These are phyloP conservation scores for Palaemon carinicauda DNA, from an alignment of 1,140 invertebrate genomes.

Conservation along the genomic window DNA sequence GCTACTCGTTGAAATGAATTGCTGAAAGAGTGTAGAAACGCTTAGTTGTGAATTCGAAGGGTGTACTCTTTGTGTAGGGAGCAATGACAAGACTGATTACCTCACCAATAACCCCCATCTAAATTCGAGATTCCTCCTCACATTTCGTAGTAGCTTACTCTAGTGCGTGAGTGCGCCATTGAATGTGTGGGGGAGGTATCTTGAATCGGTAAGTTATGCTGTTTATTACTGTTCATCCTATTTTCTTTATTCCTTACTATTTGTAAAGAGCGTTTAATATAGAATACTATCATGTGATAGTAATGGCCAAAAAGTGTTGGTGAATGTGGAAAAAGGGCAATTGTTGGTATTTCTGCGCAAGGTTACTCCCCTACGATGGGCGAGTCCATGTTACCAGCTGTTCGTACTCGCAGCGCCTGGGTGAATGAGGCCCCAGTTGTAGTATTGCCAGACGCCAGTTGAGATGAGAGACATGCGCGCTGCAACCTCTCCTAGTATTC, in stretches of 20 bases:
- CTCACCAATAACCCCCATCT: constrained; percentile 23
- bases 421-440: constrained; percentile 59
- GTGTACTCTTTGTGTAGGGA: background rate
- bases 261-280: background rate
- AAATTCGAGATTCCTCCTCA: constrained; percentile 49
- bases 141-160: constrained; percentile 58
- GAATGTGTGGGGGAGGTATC: constrained; percentile 45
- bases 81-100: background rate
- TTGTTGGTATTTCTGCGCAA: background rate
- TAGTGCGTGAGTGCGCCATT: constrained; percentile 50
- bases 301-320: background rate
- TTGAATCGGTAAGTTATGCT: background rate
- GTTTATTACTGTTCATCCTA: background rate
- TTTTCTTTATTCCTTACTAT: background rate
- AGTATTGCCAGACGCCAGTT: constrained; percentile 55
- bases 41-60: background rate
- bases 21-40: background rate
- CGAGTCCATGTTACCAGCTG: constrained; percentile 59
- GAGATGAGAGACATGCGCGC: constrained; percentile 56
- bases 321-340: background rate
- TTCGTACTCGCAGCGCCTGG: constrained; percentile 59
- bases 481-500: constrained; percentile 46
- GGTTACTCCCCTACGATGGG: constrained; percentile 53
- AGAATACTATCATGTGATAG: background rate
- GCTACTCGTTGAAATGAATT: background rate